Evolutionary conservation across 2,797 vertebrate species (phyloP), one percentile per base, ranked within the genome.

Genomic region (Poecilia velifera): DNA sequence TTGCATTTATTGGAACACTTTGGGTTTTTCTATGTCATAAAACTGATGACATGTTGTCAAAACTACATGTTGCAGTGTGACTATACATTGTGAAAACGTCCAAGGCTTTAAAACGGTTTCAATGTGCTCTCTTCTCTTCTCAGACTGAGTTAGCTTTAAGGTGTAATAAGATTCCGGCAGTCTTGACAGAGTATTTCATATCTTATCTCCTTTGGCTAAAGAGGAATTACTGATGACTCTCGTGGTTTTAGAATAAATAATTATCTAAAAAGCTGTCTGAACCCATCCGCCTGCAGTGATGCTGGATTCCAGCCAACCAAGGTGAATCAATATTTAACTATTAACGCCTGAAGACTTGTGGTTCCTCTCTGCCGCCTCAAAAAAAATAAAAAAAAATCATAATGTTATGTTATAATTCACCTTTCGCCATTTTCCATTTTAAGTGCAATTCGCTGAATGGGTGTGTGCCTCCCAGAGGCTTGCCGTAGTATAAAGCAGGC

Each of bases 321-420:
- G 78, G 18, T 57, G 57, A 86, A 91, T 93, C 92, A 86, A 93
- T 94, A 94, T 92, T 91, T 91, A 84, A 81, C 75, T 79, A 83
- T 77, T 80, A 85, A 88, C 78, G 83, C 76, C 74, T 51, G 72
- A 81, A 82, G 84, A 82, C 82, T 82, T 31, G 4, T 82, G 74
- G 59, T 76, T 53, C 1, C n/a, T 75, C 34, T 46, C 74, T 20
- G 51, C 28, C 13, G 18, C 77, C 75, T 73, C 34, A 71, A 47
- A 39, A 16, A 77, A 57, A 31, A n/a, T n/a, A n/a, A 31, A 31
- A 31, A 41, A 51, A 72, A 80, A 82, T 77, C 76, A 88, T 80
- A 68, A 14, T 36, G 45, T 62, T 7, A 76, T 73, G 59, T 36
- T 49, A 46, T 53, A 43, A 20, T 82, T 86, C 64, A 66, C 2